Evolutionary conservation across 2,888 invertebrate species (phyloP).

Genomic region (Lochmaea capreae): DNA sequence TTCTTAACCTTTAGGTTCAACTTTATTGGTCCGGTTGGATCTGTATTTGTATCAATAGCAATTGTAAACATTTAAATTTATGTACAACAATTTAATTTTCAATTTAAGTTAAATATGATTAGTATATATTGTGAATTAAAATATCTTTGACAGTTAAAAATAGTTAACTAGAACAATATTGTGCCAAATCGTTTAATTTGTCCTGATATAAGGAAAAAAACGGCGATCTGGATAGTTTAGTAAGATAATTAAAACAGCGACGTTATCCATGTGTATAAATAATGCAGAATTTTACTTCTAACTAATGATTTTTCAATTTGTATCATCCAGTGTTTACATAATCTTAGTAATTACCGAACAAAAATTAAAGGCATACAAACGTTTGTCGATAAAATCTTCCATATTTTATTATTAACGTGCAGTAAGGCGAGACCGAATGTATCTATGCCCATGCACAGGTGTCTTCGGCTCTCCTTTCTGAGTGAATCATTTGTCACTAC

Average conservation of each 20-base stretch:
- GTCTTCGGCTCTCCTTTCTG: no score
- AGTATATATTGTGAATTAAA: not conserved
- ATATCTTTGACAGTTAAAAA: not conserved
- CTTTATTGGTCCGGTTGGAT: no score
- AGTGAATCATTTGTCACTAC: no score
- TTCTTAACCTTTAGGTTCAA: no score
- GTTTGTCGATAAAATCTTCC: no score
- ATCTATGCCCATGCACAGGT: no score
- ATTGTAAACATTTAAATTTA: not conserved
- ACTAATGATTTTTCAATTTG: not conserved
- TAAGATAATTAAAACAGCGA: slow-evolving; percentile 8
- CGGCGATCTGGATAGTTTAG: slow-evolving; percentile 6
- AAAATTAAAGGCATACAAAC: no score
- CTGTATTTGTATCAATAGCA: not conserved
- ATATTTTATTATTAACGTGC: no score
- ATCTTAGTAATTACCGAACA: no score
- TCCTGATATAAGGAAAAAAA: slow-evolving; percentile 3
- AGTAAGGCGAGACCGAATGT: no score
- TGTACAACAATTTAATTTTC: not conserved
- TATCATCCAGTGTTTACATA: not conserved
- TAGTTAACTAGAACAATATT: not conserved
- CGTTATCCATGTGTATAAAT: not conserved
- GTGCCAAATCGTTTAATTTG: not conserved
- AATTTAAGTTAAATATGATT: not conserved
- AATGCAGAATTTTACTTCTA: not conserved